A percentile compares a stretch with the other conserved stretches of the same genome.
phyloP scores from a whole-genome alignment of 2,888 invertebrate genomes.

The Parnassius orleans region DNA sequence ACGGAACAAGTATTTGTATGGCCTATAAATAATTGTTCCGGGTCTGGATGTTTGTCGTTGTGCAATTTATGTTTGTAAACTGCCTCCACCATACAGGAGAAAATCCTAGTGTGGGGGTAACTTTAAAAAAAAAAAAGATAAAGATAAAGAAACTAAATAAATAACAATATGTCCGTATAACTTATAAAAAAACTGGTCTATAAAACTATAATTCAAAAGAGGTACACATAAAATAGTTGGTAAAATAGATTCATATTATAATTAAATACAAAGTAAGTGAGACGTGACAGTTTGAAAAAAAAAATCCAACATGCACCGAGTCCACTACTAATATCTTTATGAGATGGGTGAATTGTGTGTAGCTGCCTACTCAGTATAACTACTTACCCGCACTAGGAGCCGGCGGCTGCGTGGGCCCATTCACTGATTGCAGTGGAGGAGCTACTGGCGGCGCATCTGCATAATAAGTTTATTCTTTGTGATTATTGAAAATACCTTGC shows the following conservation, averaged over 20 bases:
- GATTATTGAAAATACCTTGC: no score
- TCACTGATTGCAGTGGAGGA: constrained; percentile 37
- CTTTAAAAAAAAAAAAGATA: no score
- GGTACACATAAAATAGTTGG: not conserved
- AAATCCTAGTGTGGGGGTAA: no score
- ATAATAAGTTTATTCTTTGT: not conserved
- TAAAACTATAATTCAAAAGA: not conserved
- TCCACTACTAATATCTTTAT: constrained; percentile 30
- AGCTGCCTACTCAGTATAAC: constrained; percentile 14
- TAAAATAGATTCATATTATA: not conserved
- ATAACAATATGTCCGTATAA: no score
- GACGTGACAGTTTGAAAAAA: constrained; percentile 2
- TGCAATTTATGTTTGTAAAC: no score
- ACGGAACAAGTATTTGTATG: no score
- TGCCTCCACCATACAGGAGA: no score
- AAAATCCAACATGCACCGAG: constrained; percentile 39
- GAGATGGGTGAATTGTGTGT: constrained; percentile 15
- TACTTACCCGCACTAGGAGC: constrained; percentile 34
- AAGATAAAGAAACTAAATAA: no score
- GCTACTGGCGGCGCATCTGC: constrained; percentile 32
- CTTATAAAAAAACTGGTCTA: no score
- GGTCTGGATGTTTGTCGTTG: no score
- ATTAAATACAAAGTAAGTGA: constrained; percentile 1
- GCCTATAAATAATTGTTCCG: no score
- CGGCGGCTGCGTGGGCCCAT: constrained; percentile 41